phyloP scores from a whole-genome alignment of 2,113 vertebrate species.

The Cairina moschata region DNA sequence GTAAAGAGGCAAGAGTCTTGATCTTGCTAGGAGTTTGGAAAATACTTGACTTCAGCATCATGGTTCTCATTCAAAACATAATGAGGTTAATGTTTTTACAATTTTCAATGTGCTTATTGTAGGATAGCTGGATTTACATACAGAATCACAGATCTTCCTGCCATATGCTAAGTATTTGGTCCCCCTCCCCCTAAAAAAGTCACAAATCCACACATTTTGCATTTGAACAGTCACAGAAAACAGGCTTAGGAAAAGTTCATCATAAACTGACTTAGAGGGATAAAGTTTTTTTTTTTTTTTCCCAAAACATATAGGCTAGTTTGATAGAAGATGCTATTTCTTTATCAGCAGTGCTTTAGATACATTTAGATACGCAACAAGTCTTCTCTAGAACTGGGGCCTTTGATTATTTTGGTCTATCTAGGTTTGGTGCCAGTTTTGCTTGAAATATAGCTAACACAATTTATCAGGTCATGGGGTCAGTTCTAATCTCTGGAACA shows the following conservation, averaged over 20 bases:
- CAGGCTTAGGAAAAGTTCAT: neutral
- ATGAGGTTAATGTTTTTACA: neutral
- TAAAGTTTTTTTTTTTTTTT: no score
- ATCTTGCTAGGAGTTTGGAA: neutral
- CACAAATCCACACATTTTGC: neutral
- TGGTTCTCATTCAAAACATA: neutral
- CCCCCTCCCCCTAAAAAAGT: neutral
- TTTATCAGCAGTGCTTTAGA: neutral
- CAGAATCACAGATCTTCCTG: neutral
- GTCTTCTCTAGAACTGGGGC: neutral
- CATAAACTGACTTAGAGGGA: neutral
- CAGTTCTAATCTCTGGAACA: neutral
- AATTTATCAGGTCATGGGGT: neutral
- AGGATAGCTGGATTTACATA: neutral
- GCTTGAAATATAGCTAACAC: neutral
- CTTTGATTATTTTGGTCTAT: neutral
- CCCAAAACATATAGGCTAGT: neutral
- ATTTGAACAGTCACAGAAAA: neutral
- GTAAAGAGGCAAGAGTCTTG: neutral
- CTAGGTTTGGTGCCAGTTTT: neutral
- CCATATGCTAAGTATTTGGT: neutral
- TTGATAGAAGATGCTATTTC: neutral
- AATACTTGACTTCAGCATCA: neutral
- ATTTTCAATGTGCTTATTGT: neutral
- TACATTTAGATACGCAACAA: neutral